Conservation (phyloP, 2,113 vertebrate genomes). For the Paramisgurnus dabryanus region DNA sequence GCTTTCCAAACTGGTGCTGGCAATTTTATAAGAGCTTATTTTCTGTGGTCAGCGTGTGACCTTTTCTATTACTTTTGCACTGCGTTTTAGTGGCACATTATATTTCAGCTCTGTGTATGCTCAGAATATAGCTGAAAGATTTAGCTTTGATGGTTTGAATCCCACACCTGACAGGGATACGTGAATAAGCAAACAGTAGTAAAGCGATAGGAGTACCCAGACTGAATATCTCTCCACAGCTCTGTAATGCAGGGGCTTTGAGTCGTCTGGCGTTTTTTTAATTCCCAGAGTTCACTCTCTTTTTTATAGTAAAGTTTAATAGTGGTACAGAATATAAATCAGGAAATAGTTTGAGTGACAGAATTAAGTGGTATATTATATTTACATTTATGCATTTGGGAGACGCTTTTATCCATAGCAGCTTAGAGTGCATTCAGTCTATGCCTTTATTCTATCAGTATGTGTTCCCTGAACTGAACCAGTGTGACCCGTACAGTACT, state of each 20-base stretch:
- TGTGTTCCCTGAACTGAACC: too few species aligned
- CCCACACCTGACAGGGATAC: background rate
- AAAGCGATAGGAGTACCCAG: background rate
- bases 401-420: too few species aligned
- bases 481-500: too few species aligned
- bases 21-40: background rate
- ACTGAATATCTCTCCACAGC: background rate
- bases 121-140: constrained; percentile 5
- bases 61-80: constrained; percentile 7
- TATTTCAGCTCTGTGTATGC: background rate
- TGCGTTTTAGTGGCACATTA: background rate
- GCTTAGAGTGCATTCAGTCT: too few species aligned
- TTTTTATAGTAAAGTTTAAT: background rate
- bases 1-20: background rate
- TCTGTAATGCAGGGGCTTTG: background rate
- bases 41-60: constrained; percentile 1
- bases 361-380: background rate
- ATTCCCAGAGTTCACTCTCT: background rate
- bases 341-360: background rate
- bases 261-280: background rate
- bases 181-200: background rate
- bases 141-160: constrained; percentile 21
- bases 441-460: too few species aligned
- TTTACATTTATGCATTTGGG: too few species aligned
- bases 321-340: background rate